Conservation (phyloP, 2,797 vertebrate genomes). For the Pseudochirops cupreus region DNA sequence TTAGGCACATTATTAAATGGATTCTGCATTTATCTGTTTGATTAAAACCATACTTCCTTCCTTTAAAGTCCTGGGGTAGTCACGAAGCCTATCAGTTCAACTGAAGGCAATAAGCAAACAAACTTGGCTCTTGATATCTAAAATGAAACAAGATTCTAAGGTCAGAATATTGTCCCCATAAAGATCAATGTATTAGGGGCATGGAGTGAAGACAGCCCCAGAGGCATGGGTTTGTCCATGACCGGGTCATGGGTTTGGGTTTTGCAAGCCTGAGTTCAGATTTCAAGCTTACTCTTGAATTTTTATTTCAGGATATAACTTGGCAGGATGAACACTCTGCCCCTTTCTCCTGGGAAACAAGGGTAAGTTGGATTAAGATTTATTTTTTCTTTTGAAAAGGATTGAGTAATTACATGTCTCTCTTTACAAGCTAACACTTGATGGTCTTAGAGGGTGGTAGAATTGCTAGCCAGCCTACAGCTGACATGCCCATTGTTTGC, state of each 20-base stretch:
- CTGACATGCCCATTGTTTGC: not conserved
- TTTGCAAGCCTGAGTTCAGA: slow-evolving; percentile 42
- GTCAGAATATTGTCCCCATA: not conserved
- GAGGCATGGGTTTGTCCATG: rapidly evolving
- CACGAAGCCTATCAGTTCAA: not conserved
- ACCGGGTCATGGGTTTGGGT: not conserved
- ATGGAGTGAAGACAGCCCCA: not conserved
- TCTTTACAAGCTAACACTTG: not conserved
- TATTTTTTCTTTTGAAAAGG: slow-evolving; percentile 55
- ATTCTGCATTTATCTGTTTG: not conserved
- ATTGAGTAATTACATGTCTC: not conserved
- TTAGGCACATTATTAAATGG: not conserved
- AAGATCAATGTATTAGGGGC: too few relatives aligned
- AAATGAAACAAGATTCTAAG: not conserved
- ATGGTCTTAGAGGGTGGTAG: not conserved
- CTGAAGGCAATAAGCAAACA: not conserved
- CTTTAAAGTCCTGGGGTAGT: not conserved
- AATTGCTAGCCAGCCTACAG: not conserved
- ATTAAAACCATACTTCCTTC: not conserved
- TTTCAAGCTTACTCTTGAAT: slow-evolving; percentile 79
- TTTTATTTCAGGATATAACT: slow-evolving; percentile 93
- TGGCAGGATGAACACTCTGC: slow-evolving; percentile 99
- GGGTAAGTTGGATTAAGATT: slow-evolving; percentile 87
- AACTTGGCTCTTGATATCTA: rapidly evolving
- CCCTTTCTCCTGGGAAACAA: slow-evolving; percentile 99